Base-by-base conservation (phyloP, 2,888 invertebrate species). In the Rhingia rostrata region DNA sequence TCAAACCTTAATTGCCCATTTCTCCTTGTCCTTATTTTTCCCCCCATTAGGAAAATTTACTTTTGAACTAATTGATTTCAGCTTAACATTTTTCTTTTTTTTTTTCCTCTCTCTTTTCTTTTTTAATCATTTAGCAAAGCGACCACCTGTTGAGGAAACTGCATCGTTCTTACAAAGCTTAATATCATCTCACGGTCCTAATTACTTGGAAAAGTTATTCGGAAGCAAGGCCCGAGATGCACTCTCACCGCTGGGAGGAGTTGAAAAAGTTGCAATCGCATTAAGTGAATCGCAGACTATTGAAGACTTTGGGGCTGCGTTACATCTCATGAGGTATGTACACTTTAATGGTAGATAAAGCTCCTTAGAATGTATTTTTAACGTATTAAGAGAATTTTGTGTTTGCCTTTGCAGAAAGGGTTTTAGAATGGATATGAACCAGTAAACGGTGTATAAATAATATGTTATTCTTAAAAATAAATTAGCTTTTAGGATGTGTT, bases 91-190 rank as follows among this genome's bases (percentile, higher is more conserved):
- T 51, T 12, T 39, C 5, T 49, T 0, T 66, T 74, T 66, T 69
- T 64, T 84, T 79, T 86, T 74, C 30, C 6, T 22, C 6, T 87
- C 86, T 89, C 91, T 92, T 41, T 70, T 87, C 86, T 89, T 91
- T 92, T 41, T 70, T 32, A 32, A 32, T 56, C 35, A n/a, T 64
- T 22, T 92, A 97, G 98, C 98, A 30, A 98, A 98, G 92, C 94
- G 98, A 89, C 98, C 98, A 87, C 98, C 98, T 63, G 98, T 98
- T 39, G 98, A 98, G 91, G 98, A 98, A 92, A 98, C 98, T 0
- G 97, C 97, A 53, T 97, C 97, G 83, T 99, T 98, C 92, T 93
- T 99, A 87, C 97, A 98, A 91, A 98, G 98, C 30, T 93, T 99
- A 87, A 93, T 99, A 88, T 97, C 97, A 58, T 97, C 98, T 86